Evolutionary conservation across 1,140 invertebrate genomes (phyloP), one percentile per base, ranked within the genome.

Genomic region (Oryctes rhinoceros): DNA sequence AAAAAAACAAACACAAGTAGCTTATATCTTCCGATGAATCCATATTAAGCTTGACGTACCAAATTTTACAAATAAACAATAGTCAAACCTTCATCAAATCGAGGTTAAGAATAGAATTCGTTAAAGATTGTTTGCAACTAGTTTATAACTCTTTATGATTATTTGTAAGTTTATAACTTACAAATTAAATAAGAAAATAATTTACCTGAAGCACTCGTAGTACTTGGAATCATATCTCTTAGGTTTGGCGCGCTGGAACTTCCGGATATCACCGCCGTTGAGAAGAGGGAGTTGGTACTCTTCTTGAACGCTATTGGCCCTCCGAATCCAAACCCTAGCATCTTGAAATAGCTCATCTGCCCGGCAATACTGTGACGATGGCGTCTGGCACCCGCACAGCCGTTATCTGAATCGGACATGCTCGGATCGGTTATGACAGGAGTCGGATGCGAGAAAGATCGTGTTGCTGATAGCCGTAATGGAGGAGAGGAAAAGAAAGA

Each of bases 281-380:
- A 96, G 91, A 98, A 97, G 79, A 98, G 91, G 83, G 94, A 94
- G 86, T 92, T 94, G 71, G 91, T 90, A 85, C 93, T 89, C 88
- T 94, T 94, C 89, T 93, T 93, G 82, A 89, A 87, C 84, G 89
- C 90, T 86, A 89, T 88, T 83, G 88, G 88, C 18, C 82, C 81
- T 84, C 88, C 90, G 84, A 90, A 88, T 83, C 89, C 91, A 88
- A 94, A 93, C 85, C 93, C 93, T 90, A 95, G 90, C 91, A 94
- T 93, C 91, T 96, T 94, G 91, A 95, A 95, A 91, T 95, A 95
- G 91, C 93, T 95, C 92, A 96, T 94, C 92, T 96, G 95, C 90
- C 94, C 94, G 89, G 94, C 94, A 91, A 96, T 95, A 92, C 95
- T 96, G 94, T 96, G 95, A 89, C 95, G 93, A 91, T 96, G 95